These are phyloP conservation scores for Eulithis prunata DNA, from an alignment of 2,888 invertebrate species.

Conservation along the genomic window DNA sequence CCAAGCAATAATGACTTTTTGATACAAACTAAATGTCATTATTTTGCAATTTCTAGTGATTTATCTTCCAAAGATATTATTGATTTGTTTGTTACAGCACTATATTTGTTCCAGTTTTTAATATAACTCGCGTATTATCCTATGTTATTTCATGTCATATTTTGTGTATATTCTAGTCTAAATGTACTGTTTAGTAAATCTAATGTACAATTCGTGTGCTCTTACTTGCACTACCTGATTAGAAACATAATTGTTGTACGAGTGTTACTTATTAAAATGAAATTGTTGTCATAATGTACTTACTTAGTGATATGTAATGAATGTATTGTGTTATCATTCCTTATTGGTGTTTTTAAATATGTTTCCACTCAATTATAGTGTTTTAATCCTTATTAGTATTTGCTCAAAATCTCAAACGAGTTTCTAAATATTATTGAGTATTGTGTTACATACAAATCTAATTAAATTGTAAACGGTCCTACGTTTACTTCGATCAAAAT, in stretches of 20 bases:
- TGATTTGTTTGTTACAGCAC: conserved; percentile 21
- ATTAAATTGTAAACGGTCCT: neutral
- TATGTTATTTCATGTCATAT: conserved; percentile 22
- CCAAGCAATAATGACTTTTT: neutral
- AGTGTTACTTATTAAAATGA: conserved; percentile 61
- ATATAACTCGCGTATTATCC: conserved; percentile 13
- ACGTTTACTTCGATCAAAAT: conserved; percentile 37
- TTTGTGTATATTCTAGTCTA: conserved; percentile 26
- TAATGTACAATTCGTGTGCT: conserved; percentile 44
- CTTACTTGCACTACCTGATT: conserved; percentile 44
- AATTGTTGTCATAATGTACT: conserved; percentile 55
- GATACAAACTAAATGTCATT: conserved; percentile 5
- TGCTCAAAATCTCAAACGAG: conserved; percentile 19
- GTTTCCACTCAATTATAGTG: conserved; percentile 5
- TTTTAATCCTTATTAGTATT: conserved; percentile 16
- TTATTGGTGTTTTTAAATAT: conserved; percentile 21
- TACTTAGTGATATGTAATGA: conserved; percentile 49
- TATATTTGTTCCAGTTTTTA: conserved; percentile 13
- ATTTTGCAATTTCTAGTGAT: conserved; percentile 11
- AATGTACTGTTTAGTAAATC: conserved; percentile 41
- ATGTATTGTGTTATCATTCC: conserved; percentile 38
- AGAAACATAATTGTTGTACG: conserved; percentile 60
- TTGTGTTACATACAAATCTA: conserved; percentile 1
- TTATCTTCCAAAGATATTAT: conserved; percentile 20
- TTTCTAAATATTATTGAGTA: neutral